Conservation (phyloP, 2,113 vertebrate species). For the Takifugu bimaculatus region DNA sequence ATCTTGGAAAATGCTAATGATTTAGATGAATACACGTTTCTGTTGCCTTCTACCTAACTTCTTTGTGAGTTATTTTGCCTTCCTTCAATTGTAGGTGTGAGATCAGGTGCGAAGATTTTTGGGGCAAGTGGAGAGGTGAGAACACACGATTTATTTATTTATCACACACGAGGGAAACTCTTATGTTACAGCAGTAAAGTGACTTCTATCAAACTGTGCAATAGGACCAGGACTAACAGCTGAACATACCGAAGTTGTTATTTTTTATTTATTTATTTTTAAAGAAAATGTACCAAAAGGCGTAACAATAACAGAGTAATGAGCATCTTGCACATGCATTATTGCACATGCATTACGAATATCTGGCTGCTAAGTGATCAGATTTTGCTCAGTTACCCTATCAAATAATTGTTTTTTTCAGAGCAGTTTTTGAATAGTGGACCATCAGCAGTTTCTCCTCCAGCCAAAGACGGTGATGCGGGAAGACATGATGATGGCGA, state of each 20-base stretch:
- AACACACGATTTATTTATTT: background rate
- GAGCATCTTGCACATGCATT: too few relatives aligned
- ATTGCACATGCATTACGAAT: too few relatives aligned
- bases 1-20: background rate
- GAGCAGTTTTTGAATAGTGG: conserved; percentile 43
- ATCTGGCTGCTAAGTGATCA: too few relatives aligned
- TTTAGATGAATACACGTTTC: background rate
- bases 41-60: background rate
- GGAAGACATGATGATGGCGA: conserved; percentile 8
- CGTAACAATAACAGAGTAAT: too few relatives aligned
- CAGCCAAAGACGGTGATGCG: conserved; percentile 1
- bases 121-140: conserved; percentile 75
- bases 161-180: too few relatives aligned
- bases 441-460: background rate
- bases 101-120: conserved; percentile 76
- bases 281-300: too few relatives aligned
- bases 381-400: background rate
- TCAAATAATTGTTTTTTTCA: conserved; percentile 15
- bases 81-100: conserved; percentile 68
- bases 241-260: too few relatives aligned
- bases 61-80: background rate
- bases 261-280: too few relatives aligned
- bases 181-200: too few relatives aligned
- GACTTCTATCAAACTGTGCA: too few relatives aligned
- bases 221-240: too few relatives aligned